Percentiles rank a stretch among this genome's conserved stretches.
phyloP scores from a whole-genome alignment of 1,140 invertebrate genomes.

The Arion vulgaris region DNA sequence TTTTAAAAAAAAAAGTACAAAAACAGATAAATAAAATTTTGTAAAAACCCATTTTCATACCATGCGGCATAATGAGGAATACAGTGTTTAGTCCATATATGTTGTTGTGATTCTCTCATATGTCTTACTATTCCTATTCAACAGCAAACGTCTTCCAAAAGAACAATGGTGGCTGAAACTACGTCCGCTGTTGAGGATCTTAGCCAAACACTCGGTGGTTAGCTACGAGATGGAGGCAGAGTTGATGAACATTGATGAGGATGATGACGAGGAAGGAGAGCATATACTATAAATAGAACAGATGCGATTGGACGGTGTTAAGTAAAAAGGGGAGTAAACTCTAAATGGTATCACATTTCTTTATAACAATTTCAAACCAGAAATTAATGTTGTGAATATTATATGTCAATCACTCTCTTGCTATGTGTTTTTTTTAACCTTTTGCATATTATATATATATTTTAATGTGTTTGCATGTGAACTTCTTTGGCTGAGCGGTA shows the following conservation, averaged over 20 bases:
- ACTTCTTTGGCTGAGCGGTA: no score
- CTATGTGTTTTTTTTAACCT: no score
- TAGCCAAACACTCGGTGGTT: constrained; percentile 91
- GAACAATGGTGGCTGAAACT: constrained; percentile 99
- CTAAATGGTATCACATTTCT: neutral
- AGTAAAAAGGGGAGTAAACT: neutral
- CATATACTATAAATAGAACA: constrained; percentile 25
- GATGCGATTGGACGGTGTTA: neutral
- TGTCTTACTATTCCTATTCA: neutral
- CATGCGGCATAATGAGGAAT: no score
- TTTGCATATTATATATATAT: no score
- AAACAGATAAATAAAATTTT: no score
- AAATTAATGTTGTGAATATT: no score
- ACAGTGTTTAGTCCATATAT: no score
- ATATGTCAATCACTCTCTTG: no score
- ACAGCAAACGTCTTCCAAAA: constrained; percentile 90
- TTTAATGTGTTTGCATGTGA: no score
- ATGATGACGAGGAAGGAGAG: constrained; percentile 43
- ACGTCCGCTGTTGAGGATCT: constrained; percentile 92
- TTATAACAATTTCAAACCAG: no score
- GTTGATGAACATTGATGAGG: constrained; percentile 28
- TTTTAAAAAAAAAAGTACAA: no score
- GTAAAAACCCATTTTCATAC: no score
- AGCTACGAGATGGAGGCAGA: constrained; percentile 52
- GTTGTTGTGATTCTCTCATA: neutral